Evolutionary conservation across 2,113 vertebrate species (phyloP), one percentile per base, ranked within the genome.

Genomic region (Danio rerio): DNA sequence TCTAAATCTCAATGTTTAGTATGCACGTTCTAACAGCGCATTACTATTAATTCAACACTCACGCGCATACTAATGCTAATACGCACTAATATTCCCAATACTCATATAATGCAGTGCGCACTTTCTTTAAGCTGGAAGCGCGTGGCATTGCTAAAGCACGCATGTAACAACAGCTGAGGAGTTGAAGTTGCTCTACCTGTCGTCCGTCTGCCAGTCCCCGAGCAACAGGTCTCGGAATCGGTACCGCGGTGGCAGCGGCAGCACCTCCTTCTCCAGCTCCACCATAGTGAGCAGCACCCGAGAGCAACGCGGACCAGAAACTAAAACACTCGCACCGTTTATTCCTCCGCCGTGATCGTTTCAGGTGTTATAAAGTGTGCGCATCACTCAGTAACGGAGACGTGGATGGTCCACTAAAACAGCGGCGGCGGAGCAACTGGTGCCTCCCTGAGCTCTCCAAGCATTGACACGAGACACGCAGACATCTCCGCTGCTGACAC

Each of bases 201-300:
- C 95, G 83, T 95, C 95, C 53, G 90, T 82, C 88, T 95, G 94
- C 95, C 95, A 96, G 90, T 96, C 95, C 49, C 95, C 95, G 86
- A 95, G 94, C 91, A 96, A 94, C 93, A 96, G 92, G 93, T 96
- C 94, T 86, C 95, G 92, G 92, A 96, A 96, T 85, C 94, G 93
- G 90, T 96, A 96, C 88, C 94, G 93, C 71, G 95, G 95, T 45
- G 95, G 95, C 83, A 96, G 85, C 59, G 95, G 94, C 86, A 95
- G 92, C 63, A 95, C 94, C 61, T 95, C 95, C 88, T 95, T 95
- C 78, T 96, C 95, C 89, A 95, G 83, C 88, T 95, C 94, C 68
- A 94, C 94, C 93, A 93, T 94, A 75, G 83, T 91, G 65, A 21
- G 3, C 40, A 52, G 9, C 80, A 47, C 52, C 49, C 49, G 49